Base-by-base conservation (phyloP, 1,140 invertebrate genomes). In the Drosophila repleta region DNA sequence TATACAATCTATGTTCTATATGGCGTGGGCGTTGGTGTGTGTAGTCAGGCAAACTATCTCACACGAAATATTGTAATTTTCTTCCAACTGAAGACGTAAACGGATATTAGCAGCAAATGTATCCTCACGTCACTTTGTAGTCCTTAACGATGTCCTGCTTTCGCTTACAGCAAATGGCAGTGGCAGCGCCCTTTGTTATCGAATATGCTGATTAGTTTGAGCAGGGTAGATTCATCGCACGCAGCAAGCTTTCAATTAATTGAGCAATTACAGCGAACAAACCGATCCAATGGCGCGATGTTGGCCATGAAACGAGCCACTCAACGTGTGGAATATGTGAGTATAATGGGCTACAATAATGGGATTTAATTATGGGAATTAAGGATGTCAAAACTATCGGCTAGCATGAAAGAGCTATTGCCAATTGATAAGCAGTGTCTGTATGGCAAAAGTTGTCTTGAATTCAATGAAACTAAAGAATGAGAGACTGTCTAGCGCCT, bases 61-160 rank as follows among this genome's bases (percentile, higher is more conserved):
- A 69, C 79, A 79, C 73, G 79, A 79, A 88, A 88, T 79, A 83
- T 88, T 83, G 76, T 88, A 79, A 88, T 88, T 88, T 83, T 76
- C 76, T 62, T 76, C 75, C 62, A 76, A 73, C 78, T 70, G 73
- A 87, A 87, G 77, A 87, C 71, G 78, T 88, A 87, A 87, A 71
- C 62, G 75, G 83, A 87, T 87, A 88, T 82, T 88, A 73, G 79
- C 72, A 67, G 67, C 67, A 72, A 75, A 81, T 81, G 66, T 85
- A 58, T 56, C 53, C 64, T 17, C 37, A 46, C 21, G 43, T 29
- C 29, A 29, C 2, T 29, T 10, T 29, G 29, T 29, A 29, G 29
- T 18, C 49, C 68, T 18, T 43, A n/a, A 18, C 11, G 46, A 10
- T 26, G 46, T 62, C 43, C 21, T 7, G 26, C 51, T 17, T 62